Evolutionary conservation across 2,888 invertebrate species (phyloP), one percentile per base, ranked within the genome.

Genomic region (Agriotes lineatus): DNA sequence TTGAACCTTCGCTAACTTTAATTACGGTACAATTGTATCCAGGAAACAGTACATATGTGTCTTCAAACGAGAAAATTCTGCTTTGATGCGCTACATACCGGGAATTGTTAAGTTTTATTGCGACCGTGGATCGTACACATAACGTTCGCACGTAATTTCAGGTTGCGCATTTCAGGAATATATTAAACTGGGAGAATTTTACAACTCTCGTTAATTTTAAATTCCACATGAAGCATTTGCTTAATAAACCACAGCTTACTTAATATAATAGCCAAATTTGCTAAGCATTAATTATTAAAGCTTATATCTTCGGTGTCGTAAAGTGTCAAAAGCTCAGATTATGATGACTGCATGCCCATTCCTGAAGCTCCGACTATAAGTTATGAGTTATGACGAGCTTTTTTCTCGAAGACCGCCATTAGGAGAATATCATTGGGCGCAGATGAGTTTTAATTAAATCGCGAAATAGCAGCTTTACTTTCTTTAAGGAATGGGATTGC

Each of bases 221-320:
- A 37, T 56, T 56, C 4, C 39, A 16, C 56, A 7, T 12, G 9
- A 56, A 56, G 18, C 39, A 39, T 37, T 56, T 20, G 39, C 20
- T 35, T 52, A 48, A 48, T 56, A 56, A 37, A 56, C 56, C 39
- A 14, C 39, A 12, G 20, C 56, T 56, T 56, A 56, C 39, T 37
- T 56, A 37, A 37, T 22, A 10, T 35, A 56, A 56, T 39, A 56
- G 20, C 22, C 39, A 37, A 56, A 56, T 56, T 56, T 39, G 56
- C 39, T 39, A 22, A n/a, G 56, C 37, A 14, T 56, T 56, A 56
- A 39, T 56, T 56, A 56, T 14, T 39, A 20, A 4, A 25, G 35
- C 6, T 39, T 35, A n/a, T 39, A 56, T 56, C 56, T 39, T 12
- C 12, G 2, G n/a, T 6, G 19, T 22, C 37, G 12, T 52, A 25